Conservation (phyloP, 2,888 invertebrate species). For the Synergus japonicus region DNA sequence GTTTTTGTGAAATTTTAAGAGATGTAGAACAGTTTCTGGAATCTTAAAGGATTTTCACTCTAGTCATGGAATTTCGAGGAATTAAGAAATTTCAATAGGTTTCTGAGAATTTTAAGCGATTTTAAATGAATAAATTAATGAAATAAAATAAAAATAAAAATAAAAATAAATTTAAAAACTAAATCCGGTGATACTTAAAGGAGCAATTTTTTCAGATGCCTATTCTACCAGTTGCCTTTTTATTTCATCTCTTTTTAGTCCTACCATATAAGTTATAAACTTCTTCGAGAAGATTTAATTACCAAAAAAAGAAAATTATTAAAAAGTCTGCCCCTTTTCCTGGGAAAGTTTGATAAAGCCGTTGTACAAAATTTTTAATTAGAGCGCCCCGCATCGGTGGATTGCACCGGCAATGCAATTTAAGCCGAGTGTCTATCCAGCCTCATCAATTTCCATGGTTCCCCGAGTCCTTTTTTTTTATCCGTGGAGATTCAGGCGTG, state of each 20-base stretch:
- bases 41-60: no score
- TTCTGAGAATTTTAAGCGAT: no score
- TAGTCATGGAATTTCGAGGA: no score
- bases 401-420: slow-evolving; percentile 24
- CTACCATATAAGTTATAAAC: slow-evolving; percentile 4
- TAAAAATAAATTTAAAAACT: no score
- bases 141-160: no score
- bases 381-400: slow-evolving; percentile 10
- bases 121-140: no score
- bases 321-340: not conserved
- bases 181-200: not conserved
- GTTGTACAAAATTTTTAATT: slow-evolving; percentile 38
- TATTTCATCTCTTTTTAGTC: slow-evolving; percentile 5
- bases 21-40: no score
- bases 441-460: slow-evolving; percentile 48
- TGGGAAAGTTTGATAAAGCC: slow-evolving; percentile 35
- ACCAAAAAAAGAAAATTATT: slow-evolving; percentile 12
- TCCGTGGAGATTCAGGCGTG: slow-evolving; percentile 56
- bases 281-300: slow-evolving; percentile 20
- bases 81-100: no score
- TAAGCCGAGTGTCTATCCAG: slow-evolving; percentile 33
- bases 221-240: not conserved
- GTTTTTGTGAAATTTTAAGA: no score
- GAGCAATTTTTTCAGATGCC: not conserved
- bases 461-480: slow-evolving; percentile 33